Conservation (phyloP, 2,888 invertebrate species). For the Morpho deidamia region DNA sequence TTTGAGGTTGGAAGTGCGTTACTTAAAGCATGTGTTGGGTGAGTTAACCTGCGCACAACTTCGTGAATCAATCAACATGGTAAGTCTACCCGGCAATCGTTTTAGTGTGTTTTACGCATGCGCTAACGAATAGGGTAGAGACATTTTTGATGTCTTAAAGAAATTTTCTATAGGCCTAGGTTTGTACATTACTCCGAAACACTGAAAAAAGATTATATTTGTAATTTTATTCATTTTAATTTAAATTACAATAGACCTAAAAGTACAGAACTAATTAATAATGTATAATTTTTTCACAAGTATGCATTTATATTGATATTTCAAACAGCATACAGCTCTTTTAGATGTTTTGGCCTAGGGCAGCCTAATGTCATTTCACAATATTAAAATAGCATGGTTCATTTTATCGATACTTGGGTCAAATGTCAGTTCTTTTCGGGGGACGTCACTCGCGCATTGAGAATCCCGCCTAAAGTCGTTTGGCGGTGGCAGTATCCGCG, state of each 20-base stretch:
- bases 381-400: too few species aligned
- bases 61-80: conserved; percentile 72
- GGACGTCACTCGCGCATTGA: conserved; percentile 30
- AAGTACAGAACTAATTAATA: too few species aligned
- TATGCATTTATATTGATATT: too few species aligned
- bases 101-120: conserved; percentile 50
- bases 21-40: conserved; percentile 50
- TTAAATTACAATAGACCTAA: too few species aligned
- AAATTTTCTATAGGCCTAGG: neutral
- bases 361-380: too few species aligned
- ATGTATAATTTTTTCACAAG: too few species aligned
- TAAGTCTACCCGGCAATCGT: conserved; percentile 59
- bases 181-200: neutral
- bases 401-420: conserved; percentile 38
- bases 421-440: conserved; percentile 27
- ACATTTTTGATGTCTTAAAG: conserved; percentile 10
- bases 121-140: conserved; percentile 52
- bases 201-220: too few species aligned
- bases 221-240: too few species aligned
- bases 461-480: conserved; percentile 46
- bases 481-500: conserved; percentile 46
- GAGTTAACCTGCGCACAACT: conserved; percentile 69
- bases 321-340: too few species aligned
- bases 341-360: too few species aligned
- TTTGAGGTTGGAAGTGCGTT: conserved; percentile 42